Evolutionary conservation across 2,888 invertebrate genomes (phyloP), one percentile per base, ranked within the genome.

Genomic region (Nebria salina): DNA sequence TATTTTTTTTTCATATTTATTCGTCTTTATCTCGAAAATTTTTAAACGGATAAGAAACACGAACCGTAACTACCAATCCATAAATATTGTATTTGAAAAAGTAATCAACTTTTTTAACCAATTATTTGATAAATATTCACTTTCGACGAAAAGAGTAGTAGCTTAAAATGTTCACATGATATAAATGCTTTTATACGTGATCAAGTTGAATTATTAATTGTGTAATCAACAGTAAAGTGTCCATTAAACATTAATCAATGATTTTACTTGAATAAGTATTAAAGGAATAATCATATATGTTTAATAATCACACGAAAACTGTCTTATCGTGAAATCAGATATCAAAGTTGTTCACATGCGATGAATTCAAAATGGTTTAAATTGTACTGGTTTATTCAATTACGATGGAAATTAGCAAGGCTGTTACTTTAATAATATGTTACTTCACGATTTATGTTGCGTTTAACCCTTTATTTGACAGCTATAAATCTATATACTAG

Each of bases 261-360:
- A 70, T 11, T 34, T 5, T 34, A 20, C 25, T 34, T 7, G 65
- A 15, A 2, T 25, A 70, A 26, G 25, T 25, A 7, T 0, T 70
- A 70, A 9, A 1, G 70, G 25, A 70, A 70, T 70, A 20, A 70
- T 70, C 26, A 2, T 25, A 25, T 70, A 66, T n/a, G n/a, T 66
- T 66, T 66, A 66, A 66, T 66, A 13, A 15, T n/a, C 26, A 26
- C 25, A 70, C 34, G 70, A 70, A 70, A 70, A 70, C 70, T 20
- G 25, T 20, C 25, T 26, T 66, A 66, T 66, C 66, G 20, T 66
- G n/a, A 66, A 3, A 66, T 66, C 66, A 66, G 66, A 66, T 66
- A n/a, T 25, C 66, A 25, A 13, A 5, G 54, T 54, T 54, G 54
- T 54, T 54, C 54, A 54, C 54, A 54, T 54, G 54, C 54, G 54